Evolutionary conservation across 37 sponge, comb jelly and placozoan genomes (phyloP).

Genomic region (Spongilla lacustris): DNA sequence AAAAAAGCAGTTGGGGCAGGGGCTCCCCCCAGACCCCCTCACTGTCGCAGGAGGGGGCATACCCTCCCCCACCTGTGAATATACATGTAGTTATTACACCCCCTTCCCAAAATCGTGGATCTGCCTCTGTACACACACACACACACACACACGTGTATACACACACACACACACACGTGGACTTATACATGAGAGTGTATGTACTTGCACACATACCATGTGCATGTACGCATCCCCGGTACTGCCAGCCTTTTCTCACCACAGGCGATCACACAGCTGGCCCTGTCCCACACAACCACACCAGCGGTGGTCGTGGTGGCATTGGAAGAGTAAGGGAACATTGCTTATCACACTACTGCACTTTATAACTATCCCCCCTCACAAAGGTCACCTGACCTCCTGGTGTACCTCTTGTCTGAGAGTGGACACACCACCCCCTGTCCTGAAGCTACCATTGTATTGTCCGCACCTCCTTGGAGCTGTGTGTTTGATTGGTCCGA

Average conservation of each 20-base stretch:
- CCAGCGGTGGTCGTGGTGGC: slow-evolving; percentile 14
- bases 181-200: neutral
- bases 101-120: no score
- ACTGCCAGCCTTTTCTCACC: neutral
- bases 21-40: no score
- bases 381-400: slow-evolving; percentile 13
- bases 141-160: neutral
- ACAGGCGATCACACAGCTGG: slow-evolving; percentile 11
- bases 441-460: neutral
- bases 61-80: no score
- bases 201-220: neutral
- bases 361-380: neutral
- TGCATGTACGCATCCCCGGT: neutral
- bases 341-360: no score
- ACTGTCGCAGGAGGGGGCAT: no score
- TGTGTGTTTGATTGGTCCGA: slow-evolving; percentile 48
- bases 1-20: no score
- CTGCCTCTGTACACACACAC: no score
- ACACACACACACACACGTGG: neutral
- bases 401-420: slow-evolving; percentile 14
- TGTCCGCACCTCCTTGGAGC: slow-evolving; percentile 29
- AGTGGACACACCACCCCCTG: slow-evolving; percentile 23
- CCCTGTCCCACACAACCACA: neutral
- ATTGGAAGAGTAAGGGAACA: slow-evolving; percentile 14
- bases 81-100: no score